Percentiles rank a stretch among this genome's conserved stretches.
phyloP scores from a whole-genome alignment of 2,797 vertebrate genomes.

The Ctenosaura bakeri region DNA sequence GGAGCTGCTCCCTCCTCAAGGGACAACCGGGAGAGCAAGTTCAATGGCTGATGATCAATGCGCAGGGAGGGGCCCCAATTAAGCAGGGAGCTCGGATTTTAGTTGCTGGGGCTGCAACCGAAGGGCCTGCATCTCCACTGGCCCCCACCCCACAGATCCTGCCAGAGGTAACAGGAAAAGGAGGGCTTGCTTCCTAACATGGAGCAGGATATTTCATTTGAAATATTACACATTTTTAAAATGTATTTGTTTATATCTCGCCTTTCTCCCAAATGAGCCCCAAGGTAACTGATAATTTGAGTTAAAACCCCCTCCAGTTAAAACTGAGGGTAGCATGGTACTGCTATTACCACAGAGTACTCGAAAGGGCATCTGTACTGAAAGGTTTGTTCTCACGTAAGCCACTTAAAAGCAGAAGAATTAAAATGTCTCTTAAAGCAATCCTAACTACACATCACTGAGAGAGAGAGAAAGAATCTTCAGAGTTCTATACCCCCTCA shows the following conservation, averaged over 20 bases:
- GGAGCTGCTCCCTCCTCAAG: slow-evolving; percentile 60
- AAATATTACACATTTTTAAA: not conserved
- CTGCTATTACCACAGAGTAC: too few species aligned
- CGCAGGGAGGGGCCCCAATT: not conserved
- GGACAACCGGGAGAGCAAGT: too few species aligned
- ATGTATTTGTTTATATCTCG: too few species aligned
- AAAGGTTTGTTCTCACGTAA: not conserved
- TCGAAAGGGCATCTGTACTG: not conserved
- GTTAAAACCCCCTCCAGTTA: too few species aligned
- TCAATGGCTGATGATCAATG: slow-evolving; percentile 44
- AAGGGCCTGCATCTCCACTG: not conserved
- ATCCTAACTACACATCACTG: not conserved
- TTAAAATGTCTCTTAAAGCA: not conserved
- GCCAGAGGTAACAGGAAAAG: not conserved
- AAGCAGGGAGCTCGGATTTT: not conserved
- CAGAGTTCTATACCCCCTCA: not conserved
- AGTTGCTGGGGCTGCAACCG: not conserved
- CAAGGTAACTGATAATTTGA: too few species aligned
- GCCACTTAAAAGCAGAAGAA: not conserved
- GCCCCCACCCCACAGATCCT: too few species aligned
- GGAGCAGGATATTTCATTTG: not conserved
- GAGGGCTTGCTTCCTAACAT: not conserved
- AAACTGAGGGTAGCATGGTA: too few species aligned
- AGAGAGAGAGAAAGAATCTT: too few species aligned
- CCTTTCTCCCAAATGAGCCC: too few species aligned